These are phyloP conservation scores for Orthosia gracilis DNA, from an alignment of 2,888 invertebrate genomes.

Conservation along the genomic window DNA sequence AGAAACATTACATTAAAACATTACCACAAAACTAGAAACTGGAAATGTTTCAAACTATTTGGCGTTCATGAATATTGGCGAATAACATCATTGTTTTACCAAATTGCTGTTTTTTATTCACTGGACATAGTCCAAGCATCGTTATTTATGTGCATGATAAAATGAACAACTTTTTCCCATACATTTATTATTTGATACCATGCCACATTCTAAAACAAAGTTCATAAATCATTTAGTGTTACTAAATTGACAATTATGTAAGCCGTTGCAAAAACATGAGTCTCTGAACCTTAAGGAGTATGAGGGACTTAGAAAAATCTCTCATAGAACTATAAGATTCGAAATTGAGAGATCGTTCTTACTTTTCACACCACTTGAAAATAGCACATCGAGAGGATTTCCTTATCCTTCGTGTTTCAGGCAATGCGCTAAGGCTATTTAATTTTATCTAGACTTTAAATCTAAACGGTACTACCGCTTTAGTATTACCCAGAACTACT, in stretches of 20 bases:
- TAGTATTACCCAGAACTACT: slow-evolving; percentile 21
- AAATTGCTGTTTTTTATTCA: slow-evolving; percentile 23
- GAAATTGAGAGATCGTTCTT: background rate
- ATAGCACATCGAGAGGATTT: slow-evolving; percentile 12
- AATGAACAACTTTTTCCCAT: slow-evolving; percentile 16
- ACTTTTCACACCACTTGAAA: background rate
- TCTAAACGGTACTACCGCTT: slow-evolving; percentile 37
- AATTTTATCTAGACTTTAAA: slow-evolving; percentile 52
- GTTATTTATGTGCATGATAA: slow-evolving; percentile 50
- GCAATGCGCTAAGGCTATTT: slow-evolving; percentile 43
- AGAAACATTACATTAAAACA: background rate
- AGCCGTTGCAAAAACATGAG: background rate
- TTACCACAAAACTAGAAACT: background rate
- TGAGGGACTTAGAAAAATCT: background rate
- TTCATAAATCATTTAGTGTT: slow-evolving; percentile 24
- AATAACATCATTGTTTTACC: background rate
- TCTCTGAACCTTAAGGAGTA: background rate
- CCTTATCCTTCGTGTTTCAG: slow-evolving; percentile 10
- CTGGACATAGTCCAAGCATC: slow-evolving; percentile 13
- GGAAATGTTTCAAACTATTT: background rate
- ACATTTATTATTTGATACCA: slow-evolving; percentile 25
- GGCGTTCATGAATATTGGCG: background rate
- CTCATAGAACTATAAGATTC: too few relatives aligned
- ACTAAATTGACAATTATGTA: slow-evolving; percentile 4
- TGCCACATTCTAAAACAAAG: slow-evolving; percentile 10